Base-by-base conservation (phyloP, 2,113 vertebrate genomes). In the Rhea pennata region DNA sequence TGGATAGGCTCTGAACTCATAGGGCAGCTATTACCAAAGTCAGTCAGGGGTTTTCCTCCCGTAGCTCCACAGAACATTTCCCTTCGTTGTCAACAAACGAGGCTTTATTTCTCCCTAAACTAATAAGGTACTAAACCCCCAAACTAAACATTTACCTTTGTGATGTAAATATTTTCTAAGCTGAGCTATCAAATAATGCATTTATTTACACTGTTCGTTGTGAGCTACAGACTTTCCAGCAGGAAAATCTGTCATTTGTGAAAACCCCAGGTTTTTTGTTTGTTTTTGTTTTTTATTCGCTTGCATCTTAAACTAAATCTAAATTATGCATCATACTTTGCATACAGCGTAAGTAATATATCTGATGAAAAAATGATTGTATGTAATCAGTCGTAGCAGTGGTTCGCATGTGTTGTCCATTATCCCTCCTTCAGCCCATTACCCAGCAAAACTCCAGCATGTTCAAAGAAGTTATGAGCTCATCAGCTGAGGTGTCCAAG, bases 141-240 rank as follows among this genome's bases (percentile, higher is more conserved):
- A 21, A 84, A 59, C 39, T 59, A 89, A 96, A 95, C 81, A 61
- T 91, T 91, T 92, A 90, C 87, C 75, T 93, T 90, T 77, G 72
- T 80, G 65, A 58, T 90, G 84, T 74, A 96, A 94, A 90, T 96
- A 90, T 92, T 94, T 93, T 86, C 73, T 22, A 81, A 88, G 65
- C n/a, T 61, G 59, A 77, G 48, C 39, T 71, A 1, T 73, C 84
- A 86, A 56, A 31, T 88, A 1, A 4, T 29, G 46, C 27, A 1
- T 20, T 73, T 92, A 65, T 91, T 91, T 87, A 74, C 0, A 2
- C n/a, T 80, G 64, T 81, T 91, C 0, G 0, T 13, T 4, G 11
- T 89, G 70, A 76, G 46, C 40, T 44, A 31, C 0, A 8, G 66
- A 29, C 40, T 87, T 22, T 46, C 62, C 78, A 91, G 74, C 27